Conservation (phyloP, 2,888 invertebrate genomes). For the Tribolium freemani region DNA sequence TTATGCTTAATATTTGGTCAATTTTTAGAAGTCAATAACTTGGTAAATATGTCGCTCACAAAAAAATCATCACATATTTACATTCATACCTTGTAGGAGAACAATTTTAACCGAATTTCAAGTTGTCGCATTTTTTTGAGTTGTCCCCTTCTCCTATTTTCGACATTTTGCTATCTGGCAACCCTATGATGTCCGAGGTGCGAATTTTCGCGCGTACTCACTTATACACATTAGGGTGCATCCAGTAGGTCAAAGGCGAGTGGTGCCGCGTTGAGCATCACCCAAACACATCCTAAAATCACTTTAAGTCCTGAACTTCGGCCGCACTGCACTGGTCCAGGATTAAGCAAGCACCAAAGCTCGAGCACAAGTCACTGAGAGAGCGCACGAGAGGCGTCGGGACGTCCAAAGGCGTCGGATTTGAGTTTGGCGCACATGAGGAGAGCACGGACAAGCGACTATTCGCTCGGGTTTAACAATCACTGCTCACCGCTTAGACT, state of each 20-base stretch:
- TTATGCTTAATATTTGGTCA: too few species aligned
- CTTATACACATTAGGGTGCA: conserved; percentile 67
- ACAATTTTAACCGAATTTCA: too few species aligned
- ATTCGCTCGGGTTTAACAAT: conserved; percentile 36
- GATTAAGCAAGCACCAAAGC: conserved; percentile 7
- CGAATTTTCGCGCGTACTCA: conserved; percentile 18
- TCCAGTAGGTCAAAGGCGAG: conserved; percentile 68
- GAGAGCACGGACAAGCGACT: conserved; percentile 19
- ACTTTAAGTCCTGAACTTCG: conserved; percentile 37
- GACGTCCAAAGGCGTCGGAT: conserved; percentile 21
- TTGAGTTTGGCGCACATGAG: conserved; percentile 28
- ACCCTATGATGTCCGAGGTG: too few species aligned
- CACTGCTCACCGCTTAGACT: conserved; percentile 46
- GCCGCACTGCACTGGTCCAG: conserved; percentile 38
- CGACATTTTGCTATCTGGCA: too few species aligned
- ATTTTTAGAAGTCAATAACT: too few species aligned
- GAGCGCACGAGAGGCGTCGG: conserved; percentile 15
- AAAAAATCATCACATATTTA: too few species aligned
- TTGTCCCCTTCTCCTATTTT: too few species aligned
- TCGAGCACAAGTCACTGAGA: conserved; percentile 13
- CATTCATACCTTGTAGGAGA: too few species aligned
- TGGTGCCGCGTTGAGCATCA: conserved; percentile 68
- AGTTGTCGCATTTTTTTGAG: too few species aligned
- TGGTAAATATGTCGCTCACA: too few species aligned
- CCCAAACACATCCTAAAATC: conserved; percentile 67